Conservation (phyloP, 2,888 invertebrate genomes). For the Timema cristinae region DNA sequence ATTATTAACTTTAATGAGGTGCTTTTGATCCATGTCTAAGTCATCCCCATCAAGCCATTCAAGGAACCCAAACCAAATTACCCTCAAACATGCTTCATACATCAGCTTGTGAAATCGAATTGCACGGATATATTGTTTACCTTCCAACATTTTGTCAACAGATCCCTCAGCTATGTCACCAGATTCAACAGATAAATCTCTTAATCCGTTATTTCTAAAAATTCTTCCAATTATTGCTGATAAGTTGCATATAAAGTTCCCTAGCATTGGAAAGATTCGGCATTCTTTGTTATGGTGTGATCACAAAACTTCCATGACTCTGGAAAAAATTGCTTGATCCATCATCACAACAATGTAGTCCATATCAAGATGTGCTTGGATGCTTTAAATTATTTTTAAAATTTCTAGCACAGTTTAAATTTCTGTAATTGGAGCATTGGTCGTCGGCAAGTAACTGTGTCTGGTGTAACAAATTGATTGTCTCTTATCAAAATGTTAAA, state of each 20-base stretch:
- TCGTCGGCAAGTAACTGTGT: neutral
- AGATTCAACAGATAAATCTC: constrained; percentile 2
- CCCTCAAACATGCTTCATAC: neutral
- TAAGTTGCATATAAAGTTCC: constrained; percentile 6
- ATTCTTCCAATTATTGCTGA: neutral
- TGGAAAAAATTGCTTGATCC: neutral
- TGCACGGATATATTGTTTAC: neutral
- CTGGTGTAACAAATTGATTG: neutral
- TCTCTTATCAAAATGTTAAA: constrained; percentile 1
- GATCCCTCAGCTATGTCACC: neutral
- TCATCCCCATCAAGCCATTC: neutral
- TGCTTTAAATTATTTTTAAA: neutral
- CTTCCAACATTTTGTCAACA: neutral
- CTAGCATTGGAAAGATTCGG: neutral
- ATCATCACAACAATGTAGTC: neutral
- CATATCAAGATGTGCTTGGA: neutral
- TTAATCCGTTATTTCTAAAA: neutral
- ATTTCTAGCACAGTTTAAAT: neutral
- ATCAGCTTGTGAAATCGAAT: neutral
- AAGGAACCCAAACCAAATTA: constrained; percentile 4
- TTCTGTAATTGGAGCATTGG: neutral
- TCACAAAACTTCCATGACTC: constrained; percentile 3
- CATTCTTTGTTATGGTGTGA: neutral
- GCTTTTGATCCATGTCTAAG: neutral
- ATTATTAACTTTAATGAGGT: neutral